A percentile compares a stretch with the other conserved stretches of the same genome.
These are phyloP conservation scores for Mesaphorura yosii DNA, from an alignment of 1,140 invertebrate genomes.

Conservation along the genomic window DNA sequence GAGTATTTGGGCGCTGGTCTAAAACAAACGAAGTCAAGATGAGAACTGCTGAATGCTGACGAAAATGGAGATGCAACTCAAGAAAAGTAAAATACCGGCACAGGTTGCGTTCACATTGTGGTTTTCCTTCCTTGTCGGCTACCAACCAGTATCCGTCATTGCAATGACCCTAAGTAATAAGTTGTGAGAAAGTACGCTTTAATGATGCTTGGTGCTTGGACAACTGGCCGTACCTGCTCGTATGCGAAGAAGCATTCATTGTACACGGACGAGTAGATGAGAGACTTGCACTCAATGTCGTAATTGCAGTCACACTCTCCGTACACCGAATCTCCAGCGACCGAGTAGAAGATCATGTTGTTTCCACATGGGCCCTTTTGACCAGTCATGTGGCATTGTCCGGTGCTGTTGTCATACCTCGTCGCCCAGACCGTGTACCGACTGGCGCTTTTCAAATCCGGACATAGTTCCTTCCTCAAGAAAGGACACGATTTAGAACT, in stretches of 20 bases:
- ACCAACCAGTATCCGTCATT: slow-evolving; percentile 28
- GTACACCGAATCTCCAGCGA: slow-evolving; percentile 16
- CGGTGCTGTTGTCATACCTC: slow-evolving; percentile 25
- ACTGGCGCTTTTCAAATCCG: slow-evolving; percentile 21
- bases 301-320: slow-evolving; percentile 31
- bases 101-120: slow-evolving; percentile 28
- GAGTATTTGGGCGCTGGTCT: slow-evolving; percentile 8
- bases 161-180: slow-evolving; percentile 22
- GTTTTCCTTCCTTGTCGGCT: slow-evolving; percentile 25
- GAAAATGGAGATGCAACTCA: too few relatives aligned
- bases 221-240: slow-evolving; percentile 25
- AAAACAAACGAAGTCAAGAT: too few relatives aligned
- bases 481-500: neutral
- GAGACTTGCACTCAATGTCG: slow-evolving; percentile 27
- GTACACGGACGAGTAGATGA: slow-evolving; percentile 28
- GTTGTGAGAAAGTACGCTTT: neutral
- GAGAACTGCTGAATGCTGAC: slow-evolving; percentile 5
- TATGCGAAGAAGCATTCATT: slow-evolving; percentile 30
- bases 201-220: neutral
- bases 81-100: too few relatives aligned
- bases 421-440: slow-evolving; percentile 25
- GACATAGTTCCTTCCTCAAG: slow-evolving; percentile 26
- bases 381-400: slow-evolving; percentile 25
- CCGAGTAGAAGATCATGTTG: slow-evolving; percentile 32
- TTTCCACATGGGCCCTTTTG: slow-evolving; percentile 30